Evolutionary conservation across 2,888 invertebrate genomes (phyloP).

Genomic region (Acrobeloides nanus): DNA sequence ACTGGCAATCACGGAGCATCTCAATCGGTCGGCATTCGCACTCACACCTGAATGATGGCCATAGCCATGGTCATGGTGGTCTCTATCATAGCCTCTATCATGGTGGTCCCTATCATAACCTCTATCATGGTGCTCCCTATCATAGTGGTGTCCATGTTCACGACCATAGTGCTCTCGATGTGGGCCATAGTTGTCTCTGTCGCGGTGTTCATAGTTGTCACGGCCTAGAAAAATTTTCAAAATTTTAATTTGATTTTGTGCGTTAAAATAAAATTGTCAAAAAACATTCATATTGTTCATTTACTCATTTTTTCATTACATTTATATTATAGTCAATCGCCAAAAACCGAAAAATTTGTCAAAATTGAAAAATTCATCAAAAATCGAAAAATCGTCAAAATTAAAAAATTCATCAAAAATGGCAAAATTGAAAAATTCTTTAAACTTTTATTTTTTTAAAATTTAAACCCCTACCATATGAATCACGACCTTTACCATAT

Average conservation of each 20-base stretch:
- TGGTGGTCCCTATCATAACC: not conserved
- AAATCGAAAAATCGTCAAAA: too few species aligned
- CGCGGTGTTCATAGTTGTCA: too few species aligned
- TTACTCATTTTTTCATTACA: conserved; percentile 6
- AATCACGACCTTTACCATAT: not conserved
- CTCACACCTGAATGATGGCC: not conserved
- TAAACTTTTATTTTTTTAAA: conserved; percentile 5
- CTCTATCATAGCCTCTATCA: not conserved
- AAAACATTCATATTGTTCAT: not conserved
- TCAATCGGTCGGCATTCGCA: conserved; percentile 22
- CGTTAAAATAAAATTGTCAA: too few species aligned
- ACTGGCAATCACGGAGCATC: conserved; percentile 25
- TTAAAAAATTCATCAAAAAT: too few species aligned
- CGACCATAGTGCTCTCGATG: conserved; percentile 1
- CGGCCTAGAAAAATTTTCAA: too few species aligned
- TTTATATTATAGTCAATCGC: conserved; percentile 5
- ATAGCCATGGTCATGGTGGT: not conserved
- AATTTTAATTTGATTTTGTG: too few species aligned
- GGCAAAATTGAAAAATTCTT: too few species aligned
- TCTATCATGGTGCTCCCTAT: not conserved
- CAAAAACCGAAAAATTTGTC: too few species aligned
- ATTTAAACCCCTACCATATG: conserved; percentile 7
- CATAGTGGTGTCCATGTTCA: not conserved
- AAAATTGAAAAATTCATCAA: too few species aligned
- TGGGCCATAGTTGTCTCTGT: conserved; percentile 1